Base-by-base conservation (phyloP, 2,888 invertebrate species). In the Mechanitis mazaeus region DNA sequence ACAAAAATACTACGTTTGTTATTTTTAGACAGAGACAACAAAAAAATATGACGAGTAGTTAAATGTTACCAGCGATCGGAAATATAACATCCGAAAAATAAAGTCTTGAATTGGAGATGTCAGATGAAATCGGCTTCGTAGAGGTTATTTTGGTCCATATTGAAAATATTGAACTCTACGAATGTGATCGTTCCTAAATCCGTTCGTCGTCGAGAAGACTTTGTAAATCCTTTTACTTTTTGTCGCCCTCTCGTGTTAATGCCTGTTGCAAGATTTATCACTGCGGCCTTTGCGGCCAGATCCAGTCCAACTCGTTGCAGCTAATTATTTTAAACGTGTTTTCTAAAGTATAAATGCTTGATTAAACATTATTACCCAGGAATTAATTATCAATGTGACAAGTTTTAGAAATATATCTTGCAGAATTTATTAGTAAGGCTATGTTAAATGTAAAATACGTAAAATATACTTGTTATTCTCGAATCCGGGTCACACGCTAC, bases 211-310 rank as follows among this genome's bases (percentile, higher is more conserved):
- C 64, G 66, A 64, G 66, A 69, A 66, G 68, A 64, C 68, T 68
- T 60, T 61, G 60, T 58, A 61, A 62, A 61, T 65, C 65, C 69
- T 71, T 68, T 66, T 69, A 59, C 69, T 64, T 66, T 71, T 74
- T 73, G 74, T 72, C 73, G 68, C 61, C 66, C 72, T 75, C 68
- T 68, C 68, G 64, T 65, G 67, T 67, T 64, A 71, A 70, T 63
- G 74, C 68, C 65, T 67, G 69, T 69, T 72, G 70, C 68, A 68
- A 72, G 68, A 75, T 75, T 75, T 73, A 73, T 76, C 72, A 67
- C 64, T 68, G 66, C 67, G 64, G 65, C 66, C 73, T 70, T 70
- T 71, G 70, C 58, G 65, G 67, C 45, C 64, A 66, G 68, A 20
- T 67, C 66, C 70, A 72, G 70, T 69, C 70, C 71, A 69, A 69